Evolutionary conservation across 2,888 invertebrate species (phyloP).

Genomic region (Calameuta filiformis): DNA sequence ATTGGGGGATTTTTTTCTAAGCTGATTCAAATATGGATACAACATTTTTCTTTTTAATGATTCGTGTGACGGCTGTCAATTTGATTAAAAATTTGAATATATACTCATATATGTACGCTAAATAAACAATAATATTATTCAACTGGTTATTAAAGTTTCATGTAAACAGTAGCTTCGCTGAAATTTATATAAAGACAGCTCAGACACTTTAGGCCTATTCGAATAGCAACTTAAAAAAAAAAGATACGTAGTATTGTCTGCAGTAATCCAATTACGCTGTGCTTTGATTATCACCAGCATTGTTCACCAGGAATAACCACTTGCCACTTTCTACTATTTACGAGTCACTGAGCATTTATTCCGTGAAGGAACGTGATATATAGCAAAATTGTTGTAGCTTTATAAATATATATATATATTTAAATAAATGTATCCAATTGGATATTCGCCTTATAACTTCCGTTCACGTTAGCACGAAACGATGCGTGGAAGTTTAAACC

Average conservation of each 20-base stretch:
- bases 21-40: no score
- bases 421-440: neutral
- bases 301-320: neutral
- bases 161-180: neutral
- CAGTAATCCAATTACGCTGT: neutral
- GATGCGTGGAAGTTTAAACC: neutral
- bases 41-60: neutral
- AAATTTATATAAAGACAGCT: neutral
- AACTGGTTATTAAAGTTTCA: neutral
- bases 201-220: neutral
- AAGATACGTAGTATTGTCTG: neutral
- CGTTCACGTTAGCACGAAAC: neutral
- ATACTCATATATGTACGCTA: neutral
- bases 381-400: neutral
- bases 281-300: neutral
- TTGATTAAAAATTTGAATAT: neutral
- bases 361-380: neutral
- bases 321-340: neutral
- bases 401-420: neutral
- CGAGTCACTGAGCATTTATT: neutral
- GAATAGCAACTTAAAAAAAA: neutral
- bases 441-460: neutral
- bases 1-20: no score
- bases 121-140: neutral
- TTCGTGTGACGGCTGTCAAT: neutral